Evolutionary conservation across 2,888 invertebrate genomes (phyloP).

Genomic region (Agriopis leucophaearia): DNA sequence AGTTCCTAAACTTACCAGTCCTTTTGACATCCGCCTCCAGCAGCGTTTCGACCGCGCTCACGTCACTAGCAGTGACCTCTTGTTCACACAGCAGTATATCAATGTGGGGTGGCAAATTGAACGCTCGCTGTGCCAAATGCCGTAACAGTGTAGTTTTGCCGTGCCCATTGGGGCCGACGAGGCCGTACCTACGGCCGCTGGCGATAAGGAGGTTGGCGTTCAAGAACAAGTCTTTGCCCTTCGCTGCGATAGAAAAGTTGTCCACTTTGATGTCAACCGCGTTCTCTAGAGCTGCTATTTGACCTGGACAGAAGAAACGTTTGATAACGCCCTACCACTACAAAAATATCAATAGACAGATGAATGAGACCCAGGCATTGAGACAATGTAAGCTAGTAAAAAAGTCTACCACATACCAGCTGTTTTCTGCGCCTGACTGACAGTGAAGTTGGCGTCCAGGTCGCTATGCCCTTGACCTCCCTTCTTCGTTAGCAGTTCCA

Average conservation of each 20-base stretch:
- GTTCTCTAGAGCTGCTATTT: slow-evolving; percentile 94
- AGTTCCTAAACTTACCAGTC: slow-evolving; percentile 74
- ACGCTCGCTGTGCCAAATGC: slow-evolving; percentile 95
- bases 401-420: slow-evolving; percentile 73
- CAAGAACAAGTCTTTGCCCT: slow-evolving; percentile 98
- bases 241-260: slow-evolving; percentile 98
- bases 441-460: slow-evolving; percentile 97
- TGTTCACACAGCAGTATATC: slow-evolving; percentile 98
- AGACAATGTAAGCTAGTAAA: neutral
- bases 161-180: slow-evolving; percentile 99
- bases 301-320: slow-evolving; percentile 69
- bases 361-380: too few species aligned
- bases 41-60: slow-evolving; percentile 96
- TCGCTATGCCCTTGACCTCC: slow-evolving; percentile 96
- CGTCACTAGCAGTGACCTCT: slow-evolving; percentile 98
- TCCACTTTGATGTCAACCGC: slow-evolving; percentile 99
- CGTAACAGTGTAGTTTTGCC: slow-evolving; percentile 98
- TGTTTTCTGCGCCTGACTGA: slow-evolving; percentile 93
- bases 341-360: neutral
- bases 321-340: neutral
- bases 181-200: slow-evolving; percentile 96
- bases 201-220: slow-evolving; percentile 98
- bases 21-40: slow-evolving; percentile 97
- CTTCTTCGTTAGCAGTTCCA: slow-evolving; percentile 94
- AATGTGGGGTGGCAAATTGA: slow-evolving; percentile 98